Percentiles rank a stretch among this genome's conserved stretches.
Evolutionary conservation across 2,797 vertebrate genomes (phyloP).

Genomic region (Pangasius djambal): DNA sequence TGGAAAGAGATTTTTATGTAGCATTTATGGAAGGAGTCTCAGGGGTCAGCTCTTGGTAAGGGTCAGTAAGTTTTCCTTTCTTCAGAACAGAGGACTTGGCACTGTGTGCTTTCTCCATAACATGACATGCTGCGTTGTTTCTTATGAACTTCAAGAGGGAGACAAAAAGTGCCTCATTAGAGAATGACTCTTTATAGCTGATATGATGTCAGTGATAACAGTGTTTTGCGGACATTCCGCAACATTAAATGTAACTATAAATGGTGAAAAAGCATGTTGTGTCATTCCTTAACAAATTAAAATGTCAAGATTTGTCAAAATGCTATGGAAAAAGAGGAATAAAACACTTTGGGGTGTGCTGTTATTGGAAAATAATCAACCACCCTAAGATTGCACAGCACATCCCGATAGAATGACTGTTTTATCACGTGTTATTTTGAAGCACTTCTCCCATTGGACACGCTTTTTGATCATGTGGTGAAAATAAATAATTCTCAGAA

Average conservation of each 20-base stretch:
- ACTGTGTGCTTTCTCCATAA: background rate
- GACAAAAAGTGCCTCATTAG: background rate
- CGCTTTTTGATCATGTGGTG: background rate
- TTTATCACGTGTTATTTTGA: background rate
- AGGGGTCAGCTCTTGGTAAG: background rate
- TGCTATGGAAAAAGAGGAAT: background rate
- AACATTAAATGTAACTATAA: background rate
- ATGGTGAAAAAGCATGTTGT: background rate
- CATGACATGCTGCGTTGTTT: background rate
- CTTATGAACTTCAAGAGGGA: background rate
- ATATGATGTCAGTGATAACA: background rate
- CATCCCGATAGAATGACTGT: background rate
- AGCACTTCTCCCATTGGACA: background rate
- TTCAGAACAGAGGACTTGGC: background rate
- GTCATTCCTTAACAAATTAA: background rate
- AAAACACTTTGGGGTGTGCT: background rate
- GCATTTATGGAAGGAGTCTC: background rate
- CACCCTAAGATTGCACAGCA: background rate
- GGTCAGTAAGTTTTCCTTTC: background rate
- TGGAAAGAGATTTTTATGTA: background rate
- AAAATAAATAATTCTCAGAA: background rate
- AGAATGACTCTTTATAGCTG: background rate
- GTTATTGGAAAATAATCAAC: too few relatives aligned
- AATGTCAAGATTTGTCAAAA: background rate
- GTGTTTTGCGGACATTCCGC: background rate